phyloP scores from a whole-genome alignment of 2,113 vertebrate genomes.

The Antigone vipio region DNA sequence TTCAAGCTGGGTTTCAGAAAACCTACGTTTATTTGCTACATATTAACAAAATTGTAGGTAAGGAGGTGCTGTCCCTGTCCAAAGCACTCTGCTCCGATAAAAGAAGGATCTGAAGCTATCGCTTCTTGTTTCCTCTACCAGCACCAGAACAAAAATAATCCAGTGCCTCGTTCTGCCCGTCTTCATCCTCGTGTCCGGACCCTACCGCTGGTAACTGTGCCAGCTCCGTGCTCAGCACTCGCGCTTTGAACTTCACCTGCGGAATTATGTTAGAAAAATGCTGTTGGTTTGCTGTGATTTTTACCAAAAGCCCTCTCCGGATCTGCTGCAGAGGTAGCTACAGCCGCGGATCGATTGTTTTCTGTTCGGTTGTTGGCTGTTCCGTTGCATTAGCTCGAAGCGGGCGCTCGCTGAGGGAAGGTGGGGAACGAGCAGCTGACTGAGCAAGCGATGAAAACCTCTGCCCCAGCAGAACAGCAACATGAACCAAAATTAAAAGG shows the following conservation, averaged over 20 bases:
- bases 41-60: not conserved
- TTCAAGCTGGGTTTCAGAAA: not conserved
- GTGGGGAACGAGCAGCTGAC: not conserved
- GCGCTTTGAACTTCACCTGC: not conserved
- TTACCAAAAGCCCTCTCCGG: not conserved
- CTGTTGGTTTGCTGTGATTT: not conserved
- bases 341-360: accelerated
- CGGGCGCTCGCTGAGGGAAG: too few species aligned
- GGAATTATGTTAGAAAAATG: not conserved
- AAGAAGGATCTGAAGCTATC: too few species aligned
- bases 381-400: not conserved
- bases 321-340: not conserved
- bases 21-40: not conserved
- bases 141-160: not conserved
- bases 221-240: accelerated
- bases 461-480: not conserved
- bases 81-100: not conserved
- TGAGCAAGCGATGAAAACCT: not conserved
- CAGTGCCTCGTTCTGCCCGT: not conserved
- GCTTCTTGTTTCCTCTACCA: not conserved
- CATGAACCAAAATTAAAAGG: not conserved
- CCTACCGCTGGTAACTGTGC: not conserved
- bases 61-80: not conserved
- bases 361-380: not conserved
- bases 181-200: not conserved